Percentiles rank a stretch among this genome's conserved stretches.
phyloP scores from a whole-genome alignment of 2,113 vertebrate genomes.

The Burhinus bistriatus region DNA sequence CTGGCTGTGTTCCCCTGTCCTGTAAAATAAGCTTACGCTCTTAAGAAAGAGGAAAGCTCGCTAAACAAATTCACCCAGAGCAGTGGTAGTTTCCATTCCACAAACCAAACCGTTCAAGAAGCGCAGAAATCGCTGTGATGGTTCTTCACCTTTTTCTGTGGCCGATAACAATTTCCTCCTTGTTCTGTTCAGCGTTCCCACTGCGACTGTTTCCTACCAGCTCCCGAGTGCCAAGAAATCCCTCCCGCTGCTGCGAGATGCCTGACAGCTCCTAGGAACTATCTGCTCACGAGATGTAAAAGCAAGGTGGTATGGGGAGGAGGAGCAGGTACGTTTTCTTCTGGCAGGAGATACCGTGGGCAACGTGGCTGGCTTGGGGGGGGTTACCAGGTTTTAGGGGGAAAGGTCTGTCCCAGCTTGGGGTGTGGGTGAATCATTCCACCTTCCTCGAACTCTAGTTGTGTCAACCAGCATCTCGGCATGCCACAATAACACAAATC shows the following conservation, averaged over 20 bases:
- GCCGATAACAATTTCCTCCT: background rate
- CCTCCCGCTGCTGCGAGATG: background rate
- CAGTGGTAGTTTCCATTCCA: background rate
- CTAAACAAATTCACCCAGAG: background rate
- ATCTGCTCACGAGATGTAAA: background rate
- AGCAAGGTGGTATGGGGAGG: background rate
- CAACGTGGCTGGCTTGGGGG: too few species aligned
- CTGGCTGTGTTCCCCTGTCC: slow-evolving; percentile 29
- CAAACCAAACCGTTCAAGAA: background rate
- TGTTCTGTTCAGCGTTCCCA: background rate
- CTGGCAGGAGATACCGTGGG: background rate
- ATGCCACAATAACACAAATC: background rate
- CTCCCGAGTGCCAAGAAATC: background rate
- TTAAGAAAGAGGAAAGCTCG: background rate
- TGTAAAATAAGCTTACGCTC: background rate
- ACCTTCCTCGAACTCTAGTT: background rate
- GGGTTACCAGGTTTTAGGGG: background rate
- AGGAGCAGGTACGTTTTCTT: background rate
- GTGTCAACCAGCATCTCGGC: background rate
- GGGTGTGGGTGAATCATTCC: background rate
- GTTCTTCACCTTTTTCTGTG: background rate
- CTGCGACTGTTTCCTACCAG: background rate
- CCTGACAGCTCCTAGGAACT: background rate
- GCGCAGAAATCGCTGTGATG: background rate
- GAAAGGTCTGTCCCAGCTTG: background rate